phyloP scores from a whole-genome alignment of 2,113 vertebrate genomes.

The Barbus barbus region DNA sequence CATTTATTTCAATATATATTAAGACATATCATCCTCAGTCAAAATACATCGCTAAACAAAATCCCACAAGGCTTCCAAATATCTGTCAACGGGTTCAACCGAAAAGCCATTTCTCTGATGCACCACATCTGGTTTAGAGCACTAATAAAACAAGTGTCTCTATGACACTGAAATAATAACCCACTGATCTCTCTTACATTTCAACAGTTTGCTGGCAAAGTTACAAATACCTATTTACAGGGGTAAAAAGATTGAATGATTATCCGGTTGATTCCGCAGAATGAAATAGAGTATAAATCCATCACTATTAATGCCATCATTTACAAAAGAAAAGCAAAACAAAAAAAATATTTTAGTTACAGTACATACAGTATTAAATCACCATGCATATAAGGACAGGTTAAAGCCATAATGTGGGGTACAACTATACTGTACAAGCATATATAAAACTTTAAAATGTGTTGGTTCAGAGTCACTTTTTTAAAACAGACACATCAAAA shows the following conservation, averaged over 20 bases:
- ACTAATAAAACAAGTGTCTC: conserved; percentile 17
- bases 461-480: conserved; percentile 68
- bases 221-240: conserved; percentile 52
- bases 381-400: conserved; percentile 80
- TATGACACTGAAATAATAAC: conserved; percentile 31
- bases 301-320: conserved; percentile 43
- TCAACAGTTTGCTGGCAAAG: conserved; percentile 36
- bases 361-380: conserved; percentile 62
- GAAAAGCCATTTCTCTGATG: conserved; percentile 25
- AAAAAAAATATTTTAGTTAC: conserved; percentile 32
- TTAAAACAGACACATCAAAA: conserved; percentile 48
- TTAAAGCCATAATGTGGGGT: conserved; percentile 48
- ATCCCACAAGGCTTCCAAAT: conserved; percentile 23
- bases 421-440: conserved; percentile 52
- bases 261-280: conserved; percentile 45
- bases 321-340: conserved; percentile 60
- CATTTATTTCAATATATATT: conserved; percentile 57
- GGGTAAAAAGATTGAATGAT: conserved; percentile 43
- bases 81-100: conserved; percentile 25
- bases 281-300: conserved; percentile 45
- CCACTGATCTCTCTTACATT: conserved; percentile 31
- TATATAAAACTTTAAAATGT: conserved; percentile 76
- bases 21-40: conserved; percentile 48
- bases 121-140: conserved; percentile 10
- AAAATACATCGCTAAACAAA: conserved; percentile 51